These are phyloP conservation scores for Alaudala cheleensis DNA, from an alignment of 2,113 vertebrate species.

Conservation along the genomic window DNA sequence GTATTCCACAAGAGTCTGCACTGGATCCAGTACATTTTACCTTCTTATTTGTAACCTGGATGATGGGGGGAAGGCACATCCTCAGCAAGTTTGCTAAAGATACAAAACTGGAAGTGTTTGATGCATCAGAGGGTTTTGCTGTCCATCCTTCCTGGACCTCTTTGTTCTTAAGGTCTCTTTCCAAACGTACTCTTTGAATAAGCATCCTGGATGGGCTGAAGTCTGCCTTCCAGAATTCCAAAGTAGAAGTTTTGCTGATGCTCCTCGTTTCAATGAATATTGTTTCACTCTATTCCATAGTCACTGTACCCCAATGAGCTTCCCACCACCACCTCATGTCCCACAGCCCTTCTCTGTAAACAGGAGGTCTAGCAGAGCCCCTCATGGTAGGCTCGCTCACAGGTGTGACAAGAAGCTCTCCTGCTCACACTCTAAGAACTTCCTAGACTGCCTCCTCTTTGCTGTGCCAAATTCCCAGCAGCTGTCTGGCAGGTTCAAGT, in stretches of 20 bases:
- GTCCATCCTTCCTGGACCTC: not conserved
- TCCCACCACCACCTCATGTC: not conserved
- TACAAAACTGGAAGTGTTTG: not conserved
- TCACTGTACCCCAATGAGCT: not conserved
- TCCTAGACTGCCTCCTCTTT: not conserved
- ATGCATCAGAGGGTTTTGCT: not conserved
- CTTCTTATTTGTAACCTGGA: not conserved
- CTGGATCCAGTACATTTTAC: not conserved
- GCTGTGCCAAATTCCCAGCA: not conserved
- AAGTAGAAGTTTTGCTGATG: not conserved
- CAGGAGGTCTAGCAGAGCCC: not conserved
- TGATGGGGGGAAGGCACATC: not conserved
- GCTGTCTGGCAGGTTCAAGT: not conserved
- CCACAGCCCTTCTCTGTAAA: not conserved
- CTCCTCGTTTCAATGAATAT: not conserved
- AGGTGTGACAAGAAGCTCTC: not conserved
- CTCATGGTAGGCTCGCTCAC: not conserved
- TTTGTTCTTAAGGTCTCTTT: not conserved
- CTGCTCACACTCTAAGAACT: not conserved
- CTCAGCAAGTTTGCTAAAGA: not conserved
- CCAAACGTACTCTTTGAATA: rapidly evolving
- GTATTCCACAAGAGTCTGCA: not conserved
- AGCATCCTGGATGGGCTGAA: not conserved
- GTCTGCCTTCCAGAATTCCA: not conserved
- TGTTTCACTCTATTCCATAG: not conserved